These are phyloP conservation scores for Hedychridium roseum DNA, from an alignment of 2,888 invertebrate genomes.

Conservation along the genomic window DNA sequence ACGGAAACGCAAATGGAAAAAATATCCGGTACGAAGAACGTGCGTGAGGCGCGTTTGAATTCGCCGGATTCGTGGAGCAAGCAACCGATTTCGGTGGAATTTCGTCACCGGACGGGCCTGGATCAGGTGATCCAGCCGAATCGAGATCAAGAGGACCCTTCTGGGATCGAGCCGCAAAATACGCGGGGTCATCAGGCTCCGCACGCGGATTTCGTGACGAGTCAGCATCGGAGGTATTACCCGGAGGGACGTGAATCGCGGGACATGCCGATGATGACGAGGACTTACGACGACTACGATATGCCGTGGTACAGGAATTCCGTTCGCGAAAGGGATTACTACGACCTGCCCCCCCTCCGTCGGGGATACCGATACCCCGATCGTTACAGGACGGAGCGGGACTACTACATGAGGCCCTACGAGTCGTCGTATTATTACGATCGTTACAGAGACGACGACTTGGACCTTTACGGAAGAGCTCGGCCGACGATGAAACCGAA, in stretches of 20 bases:
- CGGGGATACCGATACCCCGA: constrained; percentile 42
- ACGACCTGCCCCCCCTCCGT: constrained; percentile 41
- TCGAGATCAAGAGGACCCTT: constrained; percentile 5
- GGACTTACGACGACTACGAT: constrained; percentile 47
- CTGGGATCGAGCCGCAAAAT: constrained; percentile 11
- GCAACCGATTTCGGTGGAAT: constrained; percentile 53
- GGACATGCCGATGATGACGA: constrained; percentile 42
- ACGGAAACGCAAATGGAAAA: constrained; percentile 46
- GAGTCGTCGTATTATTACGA: constrained; percentile 44
- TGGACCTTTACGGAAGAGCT: constrained; percentile 48
- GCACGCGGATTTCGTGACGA: constrained; percentile 54
- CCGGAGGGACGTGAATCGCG: constrained; percentile 49
- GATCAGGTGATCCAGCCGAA: constrained; percentile 37
- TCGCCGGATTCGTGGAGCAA: constrained; percentile 54
- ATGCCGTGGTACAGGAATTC: constrained; percentile 36
- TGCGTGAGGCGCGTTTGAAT: constrained; percentile 46
- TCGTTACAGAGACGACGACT: constrained; percentile 51
- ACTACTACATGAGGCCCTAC: constrained; percentile 47
- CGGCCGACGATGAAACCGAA: constrained; percentile 51
- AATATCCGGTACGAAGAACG: constrained; percentile 44
- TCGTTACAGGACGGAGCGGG: constrained; percentile 52
- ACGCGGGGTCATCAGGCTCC: constrained; percentile 44
- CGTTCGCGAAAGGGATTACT: constrained; percentile 38
- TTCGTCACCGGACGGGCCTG: constrained; percentile 43
- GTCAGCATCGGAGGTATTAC: constrained; percentile 48